Evolutionary conservation across 2,113 vertebrate species (phyloP).

Genomic region (Fulica atra): DNA sequence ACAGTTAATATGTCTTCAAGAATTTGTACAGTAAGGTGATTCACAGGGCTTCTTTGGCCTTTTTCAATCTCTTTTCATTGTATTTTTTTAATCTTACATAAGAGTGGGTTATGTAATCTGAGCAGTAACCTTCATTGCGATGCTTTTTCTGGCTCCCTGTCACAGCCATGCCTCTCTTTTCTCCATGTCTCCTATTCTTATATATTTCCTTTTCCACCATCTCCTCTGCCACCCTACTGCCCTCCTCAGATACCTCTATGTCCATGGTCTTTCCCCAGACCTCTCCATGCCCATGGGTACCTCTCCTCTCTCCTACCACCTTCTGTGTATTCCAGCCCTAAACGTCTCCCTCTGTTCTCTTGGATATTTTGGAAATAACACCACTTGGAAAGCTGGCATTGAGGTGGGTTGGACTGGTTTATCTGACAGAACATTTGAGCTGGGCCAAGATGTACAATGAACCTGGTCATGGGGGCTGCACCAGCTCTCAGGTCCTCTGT

Average conservation of each 20-base stretch:
- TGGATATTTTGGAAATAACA: background rate
- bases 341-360: background rate
- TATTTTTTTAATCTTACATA: background rate
- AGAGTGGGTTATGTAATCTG: background rate
- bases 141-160: background rate
- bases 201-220: background rate
- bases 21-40: background rate
- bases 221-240: background rate
- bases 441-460: background rate
- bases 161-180: background rate
- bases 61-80: background rate
- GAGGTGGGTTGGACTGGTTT: background rate
- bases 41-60: accelerated
- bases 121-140: background rate
- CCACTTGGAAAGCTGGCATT: background rate
- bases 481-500: background rate
- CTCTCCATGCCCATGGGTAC: accelerated
- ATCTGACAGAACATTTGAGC: background rate
- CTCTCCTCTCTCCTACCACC: background rate
- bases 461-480: background rate
- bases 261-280: background rate
- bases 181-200: background rate
- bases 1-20: background rate
- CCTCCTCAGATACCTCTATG: background rate
- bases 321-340: background rate